Conservation (phyloP, 2,888 invertebrate genomes). For the Diarsia dahlii region DNA sequence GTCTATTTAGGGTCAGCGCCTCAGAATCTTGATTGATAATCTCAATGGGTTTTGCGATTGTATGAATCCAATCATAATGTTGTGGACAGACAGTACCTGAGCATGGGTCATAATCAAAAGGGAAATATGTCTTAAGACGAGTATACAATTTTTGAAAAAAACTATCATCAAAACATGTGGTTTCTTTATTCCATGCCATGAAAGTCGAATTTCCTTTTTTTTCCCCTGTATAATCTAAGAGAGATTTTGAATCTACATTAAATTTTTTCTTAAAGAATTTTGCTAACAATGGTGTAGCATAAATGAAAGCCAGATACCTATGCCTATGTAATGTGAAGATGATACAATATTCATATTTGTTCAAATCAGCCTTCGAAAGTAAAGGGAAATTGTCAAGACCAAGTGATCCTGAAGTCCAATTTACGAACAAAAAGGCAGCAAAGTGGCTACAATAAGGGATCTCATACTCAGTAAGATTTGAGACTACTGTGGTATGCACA, state of each 20-base stretch:
- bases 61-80: slow-evolving; percentile 74
- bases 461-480: neutral
- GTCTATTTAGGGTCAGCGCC: too few species aligned
- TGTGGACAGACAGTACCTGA: slow-evolving; percentile 54
- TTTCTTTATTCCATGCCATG: slow-evolving; percentile 79
- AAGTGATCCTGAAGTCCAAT: slow-evolving; percentile 65
- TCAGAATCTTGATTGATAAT: slow-evolving; percentile 12
- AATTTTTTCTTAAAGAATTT: slow-evolving; percentile 75
- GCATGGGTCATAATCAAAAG: slow-evolving; percentile 65
- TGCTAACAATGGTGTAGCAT: slow-evolving; percentile 72
- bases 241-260: slow-evolving; percentile 62
- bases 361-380: slow-evolving; percentile 64
- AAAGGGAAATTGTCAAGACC: slow-evolving; percentile 63
- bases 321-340: slow-evolving; percentile 64
- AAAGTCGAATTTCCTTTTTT: slow-evolving; percentile 73
- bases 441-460: slow-evolving; percentile 69
- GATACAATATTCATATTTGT: slow-evolving; percentile 75
- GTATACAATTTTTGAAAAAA: slow-evolving; percentile 77
- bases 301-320: slow-evolving; percentile 59
- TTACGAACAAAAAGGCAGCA: slow-evolving; percentile 70
- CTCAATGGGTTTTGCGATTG: slow-evolving; percentile 57
- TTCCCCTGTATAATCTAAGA: slow-evolving; percentile 58
- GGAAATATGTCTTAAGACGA: slow-evolving; percentile 74
- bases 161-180: slow-evolving; percentile 74
- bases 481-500: slow-evolving; percentile 32